Evolutionary conservation across 2,113 vertebrate species (phyloP), one percentile per base, ranked within the genome.

Genomic region (Neofelis nebulosa): DNA sequence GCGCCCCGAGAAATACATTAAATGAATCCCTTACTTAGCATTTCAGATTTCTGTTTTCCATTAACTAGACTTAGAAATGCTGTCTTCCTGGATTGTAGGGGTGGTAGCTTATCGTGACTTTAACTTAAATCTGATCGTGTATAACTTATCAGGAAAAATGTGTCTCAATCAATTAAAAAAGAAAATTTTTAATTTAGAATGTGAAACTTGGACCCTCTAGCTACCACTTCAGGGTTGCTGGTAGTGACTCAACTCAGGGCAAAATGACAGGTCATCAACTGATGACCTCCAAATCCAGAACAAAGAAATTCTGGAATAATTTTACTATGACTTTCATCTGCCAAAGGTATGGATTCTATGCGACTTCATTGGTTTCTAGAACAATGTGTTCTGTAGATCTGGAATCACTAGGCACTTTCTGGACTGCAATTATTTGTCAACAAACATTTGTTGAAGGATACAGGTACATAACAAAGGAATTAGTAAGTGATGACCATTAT

Each of bases 1-100:
- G 21, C 3, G 0, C 57, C 57, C 57, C 2, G 50, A 81, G 86
- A 76, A 93, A 95, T 33, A 91, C 1, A 74, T 38, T 57, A 38
- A 97, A 91, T 71, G 96, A 78, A 86, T 91, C 13, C 65, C 41
- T 89, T 41, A 33, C n/a, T 65, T 81, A 81, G 57, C n/a, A 45
- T 91, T 93, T 33, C 27, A 81, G 33, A 71, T 65, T 86, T 85
- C 63, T 93, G 61, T 45, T 73, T 50, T 71, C 36, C 19, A 27
- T 81, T 31, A 88, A 81, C 13, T 61, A 85, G 48, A 55, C 82
- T 80, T 29, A 7, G 23, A 85, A 83, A 76, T 36, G n/a, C 41
- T 80, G 23, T 14, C 10, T 76, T 81, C 23, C 31, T 71, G 38
- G 33, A 31, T 57, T 71, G 1, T 31, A 76, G 21, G 13, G 4